Conservation (phyloP, 2,113 vertebrate species). For the Amphiprion ocellaris region DNA sequence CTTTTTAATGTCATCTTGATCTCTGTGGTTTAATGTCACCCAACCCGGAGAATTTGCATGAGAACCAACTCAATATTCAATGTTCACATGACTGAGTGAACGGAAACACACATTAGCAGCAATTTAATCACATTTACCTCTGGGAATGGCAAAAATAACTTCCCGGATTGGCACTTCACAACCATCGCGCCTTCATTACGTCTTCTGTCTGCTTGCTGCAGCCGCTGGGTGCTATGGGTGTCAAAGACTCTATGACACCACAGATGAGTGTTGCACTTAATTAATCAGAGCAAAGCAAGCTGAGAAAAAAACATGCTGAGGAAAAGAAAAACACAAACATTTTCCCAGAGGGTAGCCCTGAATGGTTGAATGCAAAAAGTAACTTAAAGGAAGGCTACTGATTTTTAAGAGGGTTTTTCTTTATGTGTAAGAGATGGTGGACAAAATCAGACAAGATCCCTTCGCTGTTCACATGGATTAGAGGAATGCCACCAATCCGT, state of each 20-base stretch:
- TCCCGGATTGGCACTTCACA: not conserved
- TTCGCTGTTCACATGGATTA: no score
- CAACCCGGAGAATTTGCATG: no score
- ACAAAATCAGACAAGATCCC: no score
- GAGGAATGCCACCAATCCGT: no score
- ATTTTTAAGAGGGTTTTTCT: not conserved
- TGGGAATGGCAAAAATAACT: not conserved
- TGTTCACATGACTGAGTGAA: no score
- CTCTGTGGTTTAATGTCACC: no score
- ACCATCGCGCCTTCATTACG: slow-evolving; percentile 10
- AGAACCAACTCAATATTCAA: no score
- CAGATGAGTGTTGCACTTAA: slow-evolving; percentile 23
- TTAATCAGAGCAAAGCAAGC: slow-evolving; percentile 23
- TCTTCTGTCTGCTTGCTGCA: slow-evolving; percentile 7
- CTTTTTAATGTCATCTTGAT: no score
- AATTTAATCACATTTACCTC: not conserved
- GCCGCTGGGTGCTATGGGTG: slow-evolving; percentile 5
- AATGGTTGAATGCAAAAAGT: not conserved
- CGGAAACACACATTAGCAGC: not conserved
- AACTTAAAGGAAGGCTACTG: not conserved
- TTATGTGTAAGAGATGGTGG: no score
- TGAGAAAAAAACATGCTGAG: slow-evolving; percentile 19
- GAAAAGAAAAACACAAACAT: not conserved
- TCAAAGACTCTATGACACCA: slow-evolving; percentile 22
- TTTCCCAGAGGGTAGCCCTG: not conserved